phyloP scores from a whole-genome alignment of 2,888 invertebrate species.

The Ypsolopha sequella region DNA sequence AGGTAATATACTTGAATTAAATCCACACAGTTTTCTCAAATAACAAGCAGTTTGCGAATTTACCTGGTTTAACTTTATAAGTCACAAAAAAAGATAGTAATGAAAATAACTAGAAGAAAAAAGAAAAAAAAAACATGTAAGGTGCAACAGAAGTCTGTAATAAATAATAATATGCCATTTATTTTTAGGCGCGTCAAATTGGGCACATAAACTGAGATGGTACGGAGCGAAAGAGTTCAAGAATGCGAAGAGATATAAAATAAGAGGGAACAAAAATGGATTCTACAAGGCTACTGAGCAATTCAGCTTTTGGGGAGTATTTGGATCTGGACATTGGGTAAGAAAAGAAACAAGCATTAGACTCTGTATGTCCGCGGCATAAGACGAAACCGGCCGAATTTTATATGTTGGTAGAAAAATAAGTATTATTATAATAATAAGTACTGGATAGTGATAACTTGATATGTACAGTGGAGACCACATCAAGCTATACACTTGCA shows the following conservation, averaged over 20 bases:
- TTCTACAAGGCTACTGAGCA: conserved; percentile 39
- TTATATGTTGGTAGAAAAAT: not conserved
- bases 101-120: too few species aligned
- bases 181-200: conserved; percentile 47
- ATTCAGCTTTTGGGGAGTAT: conserved; percentile 53
- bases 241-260: conserved; percentile 24
- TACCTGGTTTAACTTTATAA: too few species aligned
- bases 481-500: too few species aligned
- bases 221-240: conserved; percentile 37
- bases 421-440: too few species aligned
- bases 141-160: not conserved
- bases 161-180: not conserved
- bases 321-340: conserved; percentile 59
- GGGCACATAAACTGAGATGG: conserved; percentile 57
- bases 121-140: not conserved
- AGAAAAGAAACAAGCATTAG: conserved; percentile 12
- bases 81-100: not conserved
- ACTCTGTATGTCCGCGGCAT: too few species aligned
- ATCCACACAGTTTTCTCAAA: too few species aligned
- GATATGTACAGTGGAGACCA: too few species aligned
- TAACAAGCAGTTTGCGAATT: too few species aligned
- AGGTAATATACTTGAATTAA: too few species aligned
- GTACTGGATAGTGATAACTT: too few species aligned
- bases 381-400: not conserved
- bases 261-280: conserved; percentile 40